A percentile compares a stretch with the other conserved stretches of the same genome.
Evolutionary conservation across 2,113 vertebrate species (phyloP).

Genomic region (Pelecanus crispus): DNA sequence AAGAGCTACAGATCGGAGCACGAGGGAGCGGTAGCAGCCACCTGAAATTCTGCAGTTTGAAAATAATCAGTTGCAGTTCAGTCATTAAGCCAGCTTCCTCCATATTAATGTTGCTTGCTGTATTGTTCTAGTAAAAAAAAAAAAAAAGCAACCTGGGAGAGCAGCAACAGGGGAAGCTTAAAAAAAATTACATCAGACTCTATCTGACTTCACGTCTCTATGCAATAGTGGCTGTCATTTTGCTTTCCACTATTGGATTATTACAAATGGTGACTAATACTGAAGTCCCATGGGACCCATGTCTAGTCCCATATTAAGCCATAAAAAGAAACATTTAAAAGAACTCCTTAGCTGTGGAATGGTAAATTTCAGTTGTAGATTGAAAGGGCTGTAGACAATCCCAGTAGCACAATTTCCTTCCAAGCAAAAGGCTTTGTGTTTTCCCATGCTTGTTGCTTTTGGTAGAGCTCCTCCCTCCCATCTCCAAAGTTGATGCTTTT

Average conservation of each 20-base stretch:
- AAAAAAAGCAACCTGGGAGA: neutral
- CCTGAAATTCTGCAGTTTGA: neutral
- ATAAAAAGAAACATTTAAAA: neutral
- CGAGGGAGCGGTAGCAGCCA: neutral
- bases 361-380: neutral
- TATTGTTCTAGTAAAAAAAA: neutral
- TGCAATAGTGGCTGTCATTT: neutral
- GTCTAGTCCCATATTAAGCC: neutral
- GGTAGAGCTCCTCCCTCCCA: neutral
- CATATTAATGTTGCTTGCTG: neutral
- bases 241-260: neutral
- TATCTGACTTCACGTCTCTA: neutral
- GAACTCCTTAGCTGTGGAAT: neutral
- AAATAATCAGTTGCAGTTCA: neutral
- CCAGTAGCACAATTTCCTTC: neutral
- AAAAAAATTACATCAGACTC: neutral
- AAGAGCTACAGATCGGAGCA: neutral
- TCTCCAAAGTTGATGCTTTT: neutral
- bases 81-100: neutral
- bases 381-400: neutral
- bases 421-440: neutral
- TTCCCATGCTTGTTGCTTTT: constrained; percentile 1
- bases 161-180: neutral
- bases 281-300: neutral
- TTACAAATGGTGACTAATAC: neutral